phyloP scores from a whole-genome alignment of 2,888 invertebrate species.

The Chloromyia formosa region DNA sequence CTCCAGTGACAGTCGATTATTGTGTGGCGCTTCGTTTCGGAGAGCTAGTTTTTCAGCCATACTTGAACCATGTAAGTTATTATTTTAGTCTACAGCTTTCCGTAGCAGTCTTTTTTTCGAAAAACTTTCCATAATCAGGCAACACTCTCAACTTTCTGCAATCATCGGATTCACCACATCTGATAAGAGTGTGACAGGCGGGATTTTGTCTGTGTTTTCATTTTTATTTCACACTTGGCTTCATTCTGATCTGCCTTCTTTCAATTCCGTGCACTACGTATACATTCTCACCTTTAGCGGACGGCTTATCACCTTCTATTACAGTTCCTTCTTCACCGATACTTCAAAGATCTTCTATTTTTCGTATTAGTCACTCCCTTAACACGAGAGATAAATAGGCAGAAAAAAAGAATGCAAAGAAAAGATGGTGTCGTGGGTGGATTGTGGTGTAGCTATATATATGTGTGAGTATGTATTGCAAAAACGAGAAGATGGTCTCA shows the following conservation, averaged over 20 bases:
- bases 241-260: not conserved
- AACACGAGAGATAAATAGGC: slow-evolving; percentile 15
- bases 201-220: slow-evolving; percentile 1
- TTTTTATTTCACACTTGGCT: slow-evolving; percentile 23
- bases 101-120: too few species aligned
- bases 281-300: slow-evolving; percentile 7
- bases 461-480: not conserved
- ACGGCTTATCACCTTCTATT: slow-evolving; percentile 36
- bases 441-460: too few species aligned
- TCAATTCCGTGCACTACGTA: not conserved
- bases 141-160: not conserved
- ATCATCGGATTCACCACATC: not conserved
- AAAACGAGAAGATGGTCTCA: not conserved
- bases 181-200: not conserved
- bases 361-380: slow-evolving; percentile 9
- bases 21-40: too few species aligned
- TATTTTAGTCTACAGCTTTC: too few species aligned
- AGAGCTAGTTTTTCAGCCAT: too few species aligned
- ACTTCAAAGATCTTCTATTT: slow-evolving; percentile 23
- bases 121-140: too few species aligned
- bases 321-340: slow-evolving; percentile 18
- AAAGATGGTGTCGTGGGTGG: not conserved
- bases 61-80: too few species aligned
- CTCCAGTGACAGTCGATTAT: too few species aligned
- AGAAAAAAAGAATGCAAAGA: too few species aligned